Percentiles rank a stretch among this genome's conserved stretches.
Evolutionary conservation across 2,113 vertebrate species (phyloP).

Genomic region (Trogon melanurus): DNA sequence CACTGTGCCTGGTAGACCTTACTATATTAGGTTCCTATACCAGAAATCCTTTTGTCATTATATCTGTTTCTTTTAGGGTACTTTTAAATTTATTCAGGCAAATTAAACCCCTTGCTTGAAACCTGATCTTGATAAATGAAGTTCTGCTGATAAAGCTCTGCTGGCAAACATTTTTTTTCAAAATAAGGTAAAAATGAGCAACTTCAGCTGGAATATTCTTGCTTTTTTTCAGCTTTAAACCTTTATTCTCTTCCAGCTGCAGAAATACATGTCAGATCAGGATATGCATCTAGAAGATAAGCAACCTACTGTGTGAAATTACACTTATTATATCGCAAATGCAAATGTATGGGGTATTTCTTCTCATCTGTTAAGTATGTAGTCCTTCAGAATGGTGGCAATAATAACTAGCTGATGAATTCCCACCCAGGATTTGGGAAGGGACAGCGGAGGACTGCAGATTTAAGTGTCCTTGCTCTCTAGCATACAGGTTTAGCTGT

Average conservation of each 20-base stretch:
- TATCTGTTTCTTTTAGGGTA: neutral
- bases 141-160: neutral
- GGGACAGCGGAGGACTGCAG: neutral
- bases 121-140: neutral
- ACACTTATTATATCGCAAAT: neutral
- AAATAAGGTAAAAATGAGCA: neutral
- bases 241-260: neutral
- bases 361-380: neutral
- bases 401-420: neutral
- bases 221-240: neutral
- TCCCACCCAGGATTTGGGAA: neutral
- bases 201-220: neutral
- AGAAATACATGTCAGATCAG: neutral
- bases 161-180: neutral
- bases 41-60: neutral
- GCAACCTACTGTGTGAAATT: neutral
- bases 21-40: neutral
- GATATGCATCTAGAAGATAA: neutral
- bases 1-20: neutral
- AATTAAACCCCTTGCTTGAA: neutral
- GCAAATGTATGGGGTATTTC: neutral
- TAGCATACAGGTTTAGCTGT: neutral
- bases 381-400: neutral
- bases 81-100: neutral
- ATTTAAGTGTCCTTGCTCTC: neutral